Conservation (phyloP, 2,888 invertebrate species). For the Charanyca ferruginea region DNA sequence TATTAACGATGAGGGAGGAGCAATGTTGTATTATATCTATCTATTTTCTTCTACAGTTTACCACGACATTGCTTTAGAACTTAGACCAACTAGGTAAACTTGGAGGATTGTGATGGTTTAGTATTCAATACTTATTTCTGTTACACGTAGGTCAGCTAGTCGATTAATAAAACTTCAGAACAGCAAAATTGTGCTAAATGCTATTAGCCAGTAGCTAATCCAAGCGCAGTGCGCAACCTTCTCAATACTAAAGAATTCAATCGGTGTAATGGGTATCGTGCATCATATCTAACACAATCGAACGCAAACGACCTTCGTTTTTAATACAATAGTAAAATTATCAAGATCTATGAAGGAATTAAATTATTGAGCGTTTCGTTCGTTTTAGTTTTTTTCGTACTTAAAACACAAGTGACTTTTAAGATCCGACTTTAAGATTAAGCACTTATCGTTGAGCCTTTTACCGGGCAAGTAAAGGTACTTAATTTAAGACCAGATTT, state of each 20-base stretch:
- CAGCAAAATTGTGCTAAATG: conserved; percentile 12
- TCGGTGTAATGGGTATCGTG: conserved; percentile 56
- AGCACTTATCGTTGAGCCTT: conserved; percentile 20
- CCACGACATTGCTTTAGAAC: too few relatives aligned
- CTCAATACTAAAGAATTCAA: conserved; percentile 50
- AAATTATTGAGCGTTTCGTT: conserved; percentile 14
- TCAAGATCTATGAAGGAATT: conserved; percentile 39
- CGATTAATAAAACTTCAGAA: background rate
- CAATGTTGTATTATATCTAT: too few relatives aligned
- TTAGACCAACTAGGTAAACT: too few relatives aligned
- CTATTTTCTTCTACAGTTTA: too few relatives aligned
- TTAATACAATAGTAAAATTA: conserved; percentile 57
- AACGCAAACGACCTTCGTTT: conserved; percentile 59
- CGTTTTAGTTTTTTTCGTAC: conserved; percentile 8
- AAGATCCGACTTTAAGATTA: conserved; percentile 43
- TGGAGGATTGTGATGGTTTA: too few relatives aligned
- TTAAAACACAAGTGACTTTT: conserved; percentile 23
- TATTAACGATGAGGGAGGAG: too few relatives aligned
- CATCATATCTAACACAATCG: conserved; percentile 60
- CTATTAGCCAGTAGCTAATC: conserved; percentile 32
- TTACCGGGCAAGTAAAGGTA: conserved; percentile 18
- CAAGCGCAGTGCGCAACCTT: conserved; percentile 33
- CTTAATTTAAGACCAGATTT: conserved; percentile 36
- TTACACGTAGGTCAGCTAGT: too few relatives aligned
- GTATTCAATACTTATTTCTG: too few relatives aligned